Evolutionary conservation across 2,797 vertebrate species (phyloP), one percentile per base, ranked within the genome.

Genomic region (Cetoscarus ocellatus): DNA sequence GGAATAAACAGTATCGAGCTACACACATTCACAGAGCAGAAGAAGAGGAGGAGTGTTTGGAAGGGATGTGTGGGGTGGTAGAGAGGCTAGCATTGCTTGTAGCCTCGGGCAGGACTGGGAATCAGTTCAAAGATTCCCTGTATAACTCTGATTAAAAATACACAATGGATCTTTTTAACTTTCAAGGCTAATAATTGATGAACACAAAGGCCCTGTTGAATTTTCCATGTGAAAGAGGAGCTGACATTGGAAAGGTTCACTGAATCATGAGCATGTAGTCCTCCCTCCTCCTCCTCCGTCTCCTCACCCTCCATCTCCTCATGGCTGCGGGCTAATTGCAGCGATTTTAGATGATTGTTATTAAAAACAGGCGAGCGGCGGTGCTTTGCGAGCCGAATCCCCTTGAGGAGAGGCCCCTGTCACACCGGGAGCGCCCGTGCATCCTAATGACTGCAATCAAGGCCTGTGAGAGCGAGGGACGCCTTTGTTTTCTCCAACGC

Each of bases 281-380:
- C 51, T 60, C 61, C 54, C 9, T 13, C 11, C 42, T 61, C 56
- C 72, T 64, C 15, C 61, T 49, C 73, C 58, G 71, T 61, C 65
- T 69, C 62, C 65, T 68, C 27, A 60, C 71, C 87, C 80, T 88
- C 73, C 59, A 65, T 86, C 82, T 90, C 81, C 79, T 84, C 57
- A 79, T 91, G 89, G 92, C 91, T 89, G 75, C 58, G 48, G 90
- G 90, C 88, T 94, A 94, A 93, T 93, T 93, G 89, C 90, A 88
- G 86, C 78, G 75, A 94, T 95, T 93, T 93, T 77, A 92, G 90
- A 92, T 90, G 87, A 94, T 93, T 91, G 91, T 93, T 95, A 93
- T 94, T 92, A 94, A 94, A 94, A 94, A 91, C 91, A 93, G 86
- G 82, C 85, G 69, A 88, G 88, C 70, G 57, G 69, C 72, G 34